Evolutionary conservation across 2,113 vertebrate genomes (phyloP), one percentile per base, ranked within the genome.

Genomic region (Aspiorhynchus laticeps): DNA sequence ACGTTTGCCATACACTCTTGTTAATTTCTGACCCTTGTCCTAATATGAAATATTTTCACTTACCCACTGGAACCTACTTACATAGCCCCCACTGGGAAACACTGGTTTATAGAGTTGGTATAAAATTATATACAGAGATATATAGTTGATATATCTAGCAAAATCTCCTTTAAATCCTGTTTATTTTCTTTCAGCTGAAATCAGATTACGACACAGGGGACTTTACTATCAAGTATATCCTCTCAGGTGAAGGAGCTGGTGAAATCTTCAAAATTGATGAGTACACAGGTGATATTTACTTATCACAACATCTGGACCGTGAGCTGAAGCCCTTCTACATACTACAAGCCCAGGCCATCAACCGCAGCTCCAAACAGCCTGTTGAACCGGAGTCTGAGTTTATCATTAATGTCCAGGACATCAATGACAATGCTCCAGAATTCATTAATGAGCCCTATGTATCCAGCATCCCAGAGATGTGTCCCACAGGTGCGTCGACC

Each of bases 401-500:
- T 91, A 95, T 97, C 92, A 96, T 99, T 93, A 97, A 94, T 87
- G 97, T 99, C 87, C 94, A 91, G 90, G 98, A 99, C 93, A 89
- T 97, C 93, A 99, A 98, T 88, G 97, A 99, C 91, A 97, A 98
- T 63, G 93, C 92, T 87, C 97, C 97, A 0, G 92, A 94, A 88
- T 99, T 99, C 93, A 95, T 96, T 90, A 94, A 97, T 81, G 97
- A 94, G 89, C 97, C 97, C 9, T 99, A 99, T 89, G 91, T 95
- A 84, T 96, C 96, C 89, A 95, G 92, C 87, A 94, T 99, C 89
- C 96, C 97, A 2, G 98, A 99, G 92, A 98, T 99, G 98, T 97
- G 96, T 86, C 95, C 96, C 85, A 92, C 92, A 67, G 98, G 98
- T 99, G 97, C 2, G 94, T 90, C 38, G 61, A 74, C 53, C n/a